These are phyloP conservation scores for Pararge aegeria DNA, from an alignment of 1,140 invertebrate species.

Conservation along the genomic window DNA sequence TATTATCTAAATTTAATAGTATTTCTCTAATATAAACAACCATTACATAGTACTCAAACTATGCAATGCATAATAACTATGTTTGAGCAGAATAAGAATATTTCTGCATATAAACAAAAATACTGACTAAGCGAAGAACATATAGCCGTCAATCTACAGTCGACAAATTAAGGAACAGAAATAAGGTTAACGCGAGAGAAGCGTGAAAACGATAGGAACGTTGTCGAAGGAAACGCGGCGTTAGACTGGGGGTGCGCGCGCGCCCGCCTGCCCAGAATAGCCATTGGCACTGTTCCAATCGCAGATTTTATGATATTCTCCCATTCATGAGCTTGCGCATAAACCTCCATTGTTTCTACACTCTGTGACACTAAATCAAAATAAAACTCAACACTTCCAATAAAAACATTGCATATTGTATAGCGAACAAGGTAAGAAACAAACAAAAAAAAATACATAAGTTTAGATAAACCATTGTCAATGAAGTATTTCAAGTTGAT, in stretches of 20 bases:
- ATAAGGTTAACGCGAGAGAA: conserved; percentile 24
- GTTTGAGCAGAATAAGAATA: background rate
- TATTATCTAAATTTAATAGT: background rate
- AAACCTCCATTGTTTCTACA: conserved; percentile 10
- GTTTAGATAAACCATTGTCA: too few species aligned
- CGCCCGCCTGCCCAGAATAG: conserved; percentile 70
- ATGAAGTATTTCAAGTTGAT: too few species aligned
- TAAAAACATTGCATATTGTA: background rate
- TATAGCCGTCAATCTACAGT: conserved; percentile 8
- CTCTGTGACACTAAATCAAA: background rate
- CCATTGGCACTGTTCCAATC: conserved; percentile 59
- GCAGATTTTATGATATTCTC: conserved; percentile 42
- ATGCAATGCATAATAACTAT: background rate
- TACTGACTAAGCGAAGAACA: conserved; percentile 6
- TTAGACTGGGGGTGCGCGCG: conserved; percentile 58
- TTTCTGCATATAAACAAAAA: background rate
- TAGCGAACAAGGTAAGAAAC: too few species aligned
- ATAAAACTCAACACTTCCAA: background rate
- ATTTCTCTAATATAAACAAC: background rate
- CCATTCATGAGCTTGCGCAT: conserved; percentile 65
- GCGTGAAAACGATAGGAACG: conserved; percentile 30
- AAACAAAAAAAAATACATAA: too few species aligned
- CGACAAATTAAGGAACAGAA: conserved; percentile 11
- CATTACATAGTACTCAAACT: background rate
- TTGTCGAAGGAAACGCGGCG: conserved; percentile 49